phyloP scores from a whole-genome alignment of 2,113 vertebrate species.

The Pogona vitticeps region DNA sequence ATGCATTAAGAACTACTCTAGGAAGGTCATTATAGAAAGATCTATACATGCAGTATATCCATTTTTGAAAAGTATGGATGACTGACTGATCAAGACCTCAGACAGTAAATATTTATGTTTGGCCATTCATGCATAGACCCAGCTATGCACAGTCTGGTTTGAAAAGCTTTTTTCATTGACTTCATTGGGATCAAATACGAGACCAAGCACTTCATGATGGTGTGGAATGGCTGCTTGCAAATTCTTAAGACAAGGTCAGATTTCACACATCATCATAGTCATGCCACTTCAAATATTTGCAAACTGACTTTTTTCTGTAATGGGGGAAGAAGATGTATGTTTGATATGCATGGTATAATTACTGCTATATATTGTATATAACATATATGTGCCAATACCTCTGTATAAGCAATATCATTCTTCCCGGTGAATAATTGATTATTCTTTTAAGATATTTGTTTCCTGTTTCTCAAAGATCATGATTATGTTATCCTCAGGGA shows the following conservation, averaged over 20 bases:
- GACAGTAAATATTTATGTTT: neutral
- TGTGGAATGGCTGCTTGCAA: neutral
- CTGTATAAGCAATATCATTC: neutral
- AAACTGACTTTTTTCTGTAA: neutral
- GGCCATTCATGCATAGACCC: neutral
- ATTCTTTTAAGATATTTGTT: slow-evolving; percentile 12
- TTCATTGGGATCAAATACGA: neutral
- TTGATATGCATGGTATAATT: neutral
- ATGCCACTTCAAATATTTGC: neutral
- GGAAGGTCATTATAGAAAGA: neutral
- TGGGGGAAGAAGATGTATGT: no score
- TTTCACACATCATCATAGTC: slow-evolving; percentile 1
- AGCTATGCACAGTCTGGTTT: neutral
- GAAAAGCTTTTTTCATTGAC: neutral
- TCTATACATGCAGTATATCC: neutral
- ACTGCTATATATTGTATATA: neutral
- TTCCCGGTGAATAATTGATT: neutral
- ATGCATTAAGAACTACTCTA: neutral
- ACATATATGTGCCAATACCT: neutral
- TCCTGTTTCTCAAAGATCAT: neutral
- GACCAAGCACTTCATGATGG: neutral
- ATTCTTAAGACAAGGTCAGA: neutral
- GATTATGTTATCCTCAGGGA: neutral
- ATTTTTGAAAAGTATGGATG: neutral
- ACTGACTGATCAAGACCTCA: neutral